Evolutionary conservation across 2,888 invertebrate species (phyloP).

Genomic region (Cosmopolites sordidus): DNA sequence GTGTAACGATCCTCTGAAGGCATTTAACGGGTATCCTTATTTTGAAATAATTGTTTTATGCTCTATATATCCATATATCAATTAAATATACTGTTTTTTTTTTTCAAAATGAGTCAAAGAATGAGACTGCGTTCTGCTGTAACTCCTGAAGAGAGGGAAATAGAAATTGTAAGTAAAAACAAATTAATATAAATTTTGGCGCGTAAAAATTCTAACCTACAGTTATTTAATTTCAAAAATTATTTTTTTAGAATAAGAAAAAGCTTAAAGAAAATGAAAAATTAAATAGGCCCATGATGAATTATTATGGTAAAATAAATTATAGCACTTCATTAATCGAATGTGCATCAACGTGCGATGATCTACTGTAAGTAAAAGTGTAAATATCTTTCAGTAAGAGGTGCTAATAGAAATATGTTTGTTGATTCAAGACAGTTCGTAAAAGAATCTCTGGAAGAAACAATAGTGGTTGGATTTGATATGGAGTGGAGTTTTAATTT

Average conservation of each 20-base stretch:
- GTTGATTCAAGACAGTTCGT: too few relatives aligned
- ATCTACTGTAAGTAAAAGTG: constrained; percentile 45
- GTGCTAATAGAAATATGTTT: too few relatives aligned
- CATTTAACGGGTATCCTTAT: too few relatives aligned
- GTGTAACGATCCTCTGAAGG: too few relatives aligned
- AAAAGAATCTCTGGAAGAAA: constrained; percentile 26
- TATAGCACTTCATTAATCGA: constrained; percentile 47
- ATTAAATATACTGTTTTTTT: too few relatives aligned
- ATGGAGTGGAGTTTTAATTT: constrained; percentile 64
- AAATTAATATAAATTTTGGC: not conserved
- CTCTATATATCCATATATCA: too few relatives aligned
- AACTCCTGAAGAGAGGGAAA: constrained; percentile 10
- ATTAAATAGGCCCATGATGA: constrained; percentile 20
- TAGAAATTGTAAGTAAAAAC: constrained; percentile 7
- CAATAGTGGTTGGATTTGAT: constrained; percentile 59
- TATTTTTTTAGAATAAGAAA: constrained; percentile 2
- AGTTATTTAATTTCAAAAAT: too few relatives aligned
- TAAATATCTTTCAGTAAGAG: too few relatives aligned
- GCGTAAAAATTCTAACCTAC: too few relatives aligned
- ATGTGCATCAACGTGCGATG: constrained; percentile 50
- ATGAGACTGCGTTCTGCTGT: constrained; percentile 15
- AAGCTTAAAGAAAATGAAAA: constrained; percentile 14
- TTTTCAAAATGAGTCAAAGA: constrained; percentile 5
- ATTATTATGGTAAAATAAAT: constrained; percentile 41
- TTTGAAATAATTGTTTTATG: too few relatives aligned